A percentile compares a stretch with the other conserved stretches of the same genome.
phyloP scores from a whole-genome alignment of 2,888 invertebrate genomes.

The Ganaspis brasiliensis region DNA sequence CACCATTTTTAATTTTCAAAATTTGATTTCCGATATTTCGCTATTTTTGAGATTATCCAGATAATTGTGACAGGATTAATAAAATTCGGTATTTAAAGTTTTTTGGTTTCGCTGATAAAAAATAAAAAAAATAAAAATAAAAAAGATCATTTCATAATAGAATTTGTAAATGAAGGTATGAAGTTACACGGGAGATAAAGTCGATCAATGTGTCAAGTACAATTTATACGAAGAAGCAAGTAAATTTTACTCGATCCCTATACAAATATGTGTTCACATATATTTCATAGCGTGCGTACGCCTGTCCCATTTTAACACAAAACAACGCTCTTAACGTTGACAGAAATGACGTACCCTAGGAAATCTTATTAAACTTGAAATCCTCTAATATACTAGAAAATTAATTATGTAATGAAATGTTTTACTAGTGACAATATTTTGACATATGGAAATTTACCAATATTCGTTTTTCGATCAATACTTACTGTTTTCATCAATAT shows the following conservation, averaged over 20 bases:
- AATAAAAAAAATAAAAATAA: background rate
- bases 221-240: background rate
- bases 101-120: too few relatives aligned
- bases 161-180: background rate
- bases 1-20: too few relatives aligned
- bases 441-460: too few relatives aligned
- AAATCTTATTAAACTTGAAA: conserved; percentile 8
- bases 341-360: background rate
- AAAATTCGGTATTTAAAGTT: too few relatives aligned
- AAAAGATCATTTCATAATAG: background rate
- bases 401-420: too few relatives aligned
- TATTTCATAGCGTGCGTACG: conserved; percentile 1
- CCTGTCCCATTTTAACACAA: background rate
- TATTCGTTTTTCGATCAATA: too few relatives aligned
- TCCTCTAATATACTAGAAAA: background rate
- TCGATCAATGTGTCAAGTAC: conserved; percentile 21
- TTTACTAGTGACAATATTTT: background rate
- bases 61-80: too few relatives aligned
- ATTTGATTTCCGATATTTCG: too few relatives aligned
- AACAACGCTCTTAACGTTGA: conserved; percentile 10
- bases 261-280: background rate
- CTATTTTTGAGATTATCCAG: too few relatives aligned
- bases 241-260: background rate
- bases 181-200: background rate
- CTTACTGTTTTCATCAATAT: too few relatives aligned